Percentiles rank a stretch among this genome's conserved stretches.
Conservation (phyloP, 2,113 vertebrate species). For the Gallinago jamesoni region DNA sequence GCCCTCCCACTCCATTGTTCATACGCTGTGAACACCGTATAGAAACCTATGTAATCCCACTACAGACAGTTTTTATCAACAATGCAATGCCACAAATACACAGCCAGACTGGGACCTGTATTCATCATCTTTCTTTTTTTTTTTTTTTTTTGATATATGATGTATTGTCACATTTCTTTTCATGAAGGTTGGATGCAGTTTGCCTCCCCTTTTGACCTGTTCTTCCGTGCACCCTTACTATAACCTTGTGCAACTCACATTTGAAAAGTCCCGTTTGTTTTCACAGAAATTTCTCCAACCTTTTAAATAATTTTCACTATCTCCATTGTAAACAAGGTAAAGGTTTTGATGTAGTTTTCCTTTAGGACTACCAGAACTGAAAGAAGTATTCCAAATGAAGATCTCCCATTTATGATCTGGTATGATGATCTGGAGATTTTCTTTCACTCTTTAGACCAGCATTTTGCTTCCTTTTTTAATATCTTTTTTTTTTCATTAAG, state of each 20-base stretch:
- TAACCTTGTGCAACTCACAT: background rate
- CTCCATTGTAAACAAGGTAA: background rate
- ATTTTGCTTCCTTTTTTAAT: background rate
- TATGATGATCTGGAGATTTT: background rate
- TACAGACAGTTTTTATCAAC: background rate
- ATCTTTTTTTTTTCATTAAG: background rate
- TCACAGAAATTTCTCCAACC: background rate
- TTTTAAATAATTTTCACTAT: background rate
- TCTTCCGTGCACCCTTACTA: background rate
- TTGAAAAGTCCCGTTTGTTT: background rate
- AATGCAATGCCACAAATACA: background rate
- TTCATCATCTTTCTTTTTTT: background rate
- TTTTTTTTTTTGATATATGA: background rate
- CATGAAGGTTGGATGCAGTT: background rate
- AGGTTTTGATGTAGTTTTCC: background rate
- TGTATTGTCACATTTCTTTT: background rate
- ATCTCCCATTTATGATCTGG: background rate
- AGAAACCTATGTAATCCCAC: background rate
- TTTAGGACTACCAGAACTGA: background rate
- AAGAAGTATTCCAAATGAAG: background rate
- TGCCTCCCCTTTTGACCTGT: background rate
- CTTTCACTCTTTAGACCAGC: background rate
- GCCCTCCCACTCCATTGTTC: background rate
- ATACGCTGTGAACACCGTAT: too few relatives aligned
- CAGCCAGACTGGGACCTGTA: background rate